phyloP scores from a whole-genome alignment of 2,888 invertebrate species.

The Resseliella maxima region DNA sequence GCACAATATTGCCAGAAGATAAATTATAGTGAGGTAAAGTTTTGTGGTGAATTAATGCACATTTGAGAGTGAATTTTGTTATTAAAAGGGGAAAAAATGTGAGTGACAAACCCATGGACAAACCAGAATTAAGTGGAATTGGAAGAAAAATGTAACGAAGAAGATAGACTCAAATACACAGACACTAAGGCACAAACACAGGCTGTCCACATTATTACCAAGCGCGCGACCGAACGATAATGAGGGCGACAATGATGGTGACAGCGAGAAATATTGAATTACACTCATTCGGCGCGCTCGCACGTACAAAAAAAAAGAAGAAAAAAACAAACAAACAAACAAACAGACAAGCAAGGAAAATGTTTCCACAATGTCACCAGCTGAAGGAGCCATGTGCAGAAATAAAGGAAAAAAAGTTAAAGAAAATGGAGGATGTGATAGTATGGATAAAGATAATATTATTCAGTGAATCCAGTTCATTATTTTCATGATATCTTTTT shows the following conservation, averaged over 20 bases:
- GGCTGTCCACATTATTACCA: constrained; percentile 20
- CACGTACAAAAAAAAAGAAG: no score
- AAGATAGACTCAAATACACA: background rate
- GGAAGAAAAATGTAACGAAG: background rate
- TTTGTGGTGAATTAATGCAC: constrained; percentile 52
- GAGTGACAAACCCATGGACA: no score
- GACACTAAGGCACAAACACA: background rate
- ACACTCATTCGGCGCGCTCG: constrained; percentile 6
- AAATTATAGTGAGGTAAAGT: constrained; percentile 53
- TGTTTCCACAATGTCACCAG: background rate
- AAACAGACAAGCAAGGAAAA: background rate
- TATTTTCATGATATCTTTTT: constrained; percentile 48
- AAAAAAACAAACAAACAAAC: no score
- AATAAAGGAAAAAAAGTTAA: background rate
- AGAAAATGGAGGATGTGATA: constrained; percentile 12
- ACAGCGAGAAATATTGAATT: constrained; percentile 39
- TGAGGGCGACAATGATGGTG: constrained; percentile 45
- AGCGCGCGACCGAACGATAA: background rate
- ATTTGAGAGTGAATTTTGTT: constrained; percentile 41
- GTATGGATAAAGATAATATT: background rate
- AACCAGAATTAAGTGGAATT: no score
- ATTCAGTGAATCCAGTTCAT: constrained; percentile 30
- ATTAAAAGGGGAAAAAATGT: background rate
- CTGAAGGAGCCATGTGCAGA: background rate
- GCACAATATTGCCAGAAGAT: constrained; percentile 21